phyloP scores from a whole-genome alignment of 2,113 vertebrate species.

The Corynorhinus townsendii region DNA sequence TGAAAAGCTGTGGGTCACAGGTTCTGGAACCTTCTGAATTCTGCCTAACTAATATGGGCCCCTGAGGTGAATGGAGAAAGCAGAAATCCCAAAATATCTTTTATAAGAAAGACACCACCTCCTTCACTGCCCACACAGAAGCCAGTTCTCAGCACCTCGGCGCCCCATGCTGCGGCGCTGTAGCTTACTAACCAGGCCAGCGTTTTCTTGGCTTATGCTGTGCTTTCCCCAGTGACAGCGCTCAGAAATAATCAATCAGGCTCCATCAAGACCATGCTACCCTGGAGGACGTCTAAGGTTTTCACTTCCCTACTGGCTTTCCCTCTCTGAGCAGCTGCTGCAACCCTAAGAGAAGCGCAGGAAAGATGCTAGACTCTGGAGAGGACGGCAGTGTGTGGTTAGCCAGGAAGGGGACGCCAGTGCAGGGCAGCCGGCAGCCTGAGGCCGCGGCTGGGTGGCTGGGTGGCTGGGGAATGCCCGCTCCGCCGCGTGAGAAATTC shows the following conservation, averaged over 20 bases:
- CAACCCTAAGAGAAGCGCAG: not conserved
- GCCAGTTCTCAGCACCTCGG: accelerated
- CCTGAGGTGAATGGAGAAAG: not conserved
- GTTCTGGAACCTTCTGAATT: not conserved
- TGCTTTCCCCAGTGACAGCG: not conserved
- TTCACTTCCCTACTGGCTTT: not conserved
- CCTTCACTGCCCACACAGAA: not conserved
- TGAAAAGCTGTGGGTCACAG: not conserved
- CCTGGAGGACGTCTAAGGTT: not conserved
- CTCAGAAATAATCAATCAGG: not conserved
- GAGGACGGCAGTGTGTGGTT: not conserved
- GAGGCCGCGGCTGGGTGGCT: not conserved
- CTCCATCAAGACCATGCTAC: not conserved
- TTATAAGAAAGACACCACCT: not conserved
- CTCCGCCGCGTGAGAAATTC: conserved; percentile 50
- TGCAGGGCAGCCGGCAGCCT: not conserved
- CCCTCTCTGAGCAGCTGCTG: not conserved
- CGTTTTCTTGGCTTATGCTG: not conserved
- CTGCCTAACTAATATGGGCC: not conserved
- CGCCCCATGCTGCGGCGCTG: not conserved
- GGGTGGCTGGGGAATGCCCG: not conserved
- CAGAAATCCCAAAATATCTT: not conserved
- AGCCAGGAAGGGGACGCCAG: not conserved
- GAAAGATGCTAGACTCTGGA: not conserved
- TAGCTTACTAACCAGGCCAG: not conserved